Evolutionary conservation across 2,888 invertebrate species (phyloP), one percentile per base, ranked within the genome.

Genomic region (Agrilus mali): DNA sequence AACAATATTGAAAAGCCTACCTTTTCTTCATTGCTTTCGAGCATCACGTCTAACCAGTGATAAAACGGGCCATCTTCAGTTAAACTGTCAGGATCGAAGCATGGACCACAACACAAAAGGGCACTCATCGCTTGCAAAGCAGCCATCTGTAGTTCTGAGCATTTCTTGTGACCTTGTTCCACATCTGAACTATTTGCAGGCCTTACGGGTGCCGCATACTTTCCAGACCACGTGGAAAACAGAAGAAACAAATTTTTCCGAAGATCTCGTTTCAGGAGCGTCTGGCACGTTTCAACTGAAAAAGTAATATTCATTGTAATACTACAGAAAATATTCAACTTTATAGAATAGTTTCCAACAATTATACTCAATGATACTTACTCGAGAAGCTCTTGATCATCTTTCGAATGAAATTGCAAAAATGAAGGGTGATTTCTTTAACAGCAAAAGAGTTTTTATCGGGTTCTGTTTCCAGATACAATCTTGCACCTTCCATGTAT

Each of bases 171-270:
- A 3, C 53, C 47, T 40, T 54, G 55, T 41, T 55, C 51, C 33
- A 48, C 32, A 40, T 54, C 54, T 38, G 45, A 44, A 35, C 32
- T 43, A 4, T 54, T 45, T 20, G 52, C 49, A 44, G 57, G 66
- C 4, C 64, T 61, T 7, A 84, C 70, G 31, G 82, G 80, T 51
- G 79, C 74, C 1, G 86, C 85, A 58, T 90, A 86, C 48, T 82
- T 80, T 2, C 94, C 95, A 58, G 92, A 89, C 96, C 96, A 98
- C 36, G 84, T 82, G 31, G 90, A 86, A 68, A 97, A 95, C 50
- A 97, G 72, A 51, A 83, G 80, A 69, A 97, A 97, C 47, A 98
- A 71, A 60, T 83, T 86, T 52, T 86, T 80, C 41, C 92, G 78
- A 38, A 93, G 69, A 57, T 94, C 93, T 50, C 87, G 77, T 59